A percentile compares a stretch with the other conserved stretches of the same genome.
These are phyloP conservation scores for Tipula lateralis DNA, from an alignment of 2,888 invertebrate species.

Conservation along the genomic window DNA sequence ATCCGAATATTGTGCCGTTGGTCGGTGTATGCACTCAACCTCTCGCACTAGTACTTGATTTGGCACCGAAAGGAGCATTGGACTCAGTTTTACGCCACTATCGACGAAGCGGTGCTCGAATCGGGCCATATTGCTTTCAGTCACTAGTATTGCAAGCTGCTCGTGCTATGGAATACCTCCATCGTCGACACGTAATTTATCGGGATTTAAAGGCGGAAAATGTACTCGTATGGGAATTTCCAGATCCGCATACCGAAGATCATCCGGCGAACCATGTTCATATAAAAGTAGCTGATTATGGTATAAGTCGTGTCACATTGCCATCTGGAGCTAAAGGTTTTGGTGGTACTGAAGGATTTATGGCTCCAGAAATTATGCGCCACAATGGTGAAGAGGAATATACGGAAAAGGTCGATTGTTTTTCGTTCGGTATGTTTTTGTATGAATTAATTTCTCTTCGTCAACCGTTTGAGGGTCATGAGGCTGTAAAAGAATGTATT, in stretches of 20 bases:
- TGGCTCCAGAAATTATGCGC: conserved; percentile 98
- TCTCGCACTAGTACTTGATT: conserved; percentile 77
- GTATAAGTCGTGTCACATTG: conserved; percentile 80
- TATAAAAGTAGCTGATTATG: conserved; percentile 96
- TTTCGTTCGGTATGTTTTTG: conserved; percentile 97
- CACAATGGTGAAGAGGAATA: conserved; percentile 99
- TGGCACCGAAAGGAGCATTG: conserved; percentile 90
- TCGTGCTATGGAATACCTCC: conserved; percentile 91
- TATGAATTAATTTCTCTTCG: conserved; percentile 91
- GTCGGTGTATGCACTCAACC: conserved; percentile 87
- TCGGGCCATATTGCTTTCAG: conserved; percentile 76
- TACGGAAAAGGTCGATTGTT: conserved; percentile 98
- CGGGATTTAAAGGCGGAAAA: conserved; percentile 81
- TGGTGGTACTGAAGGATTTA: conserved; percentile 98
- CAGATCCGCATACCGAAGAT: conserved; percentile 61
- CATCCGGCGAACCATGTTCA: conserved; percentile 67
- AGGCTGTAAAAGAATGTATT: conserved; percentile 94
- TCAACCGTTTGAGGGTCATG: conserved; percentile 93
- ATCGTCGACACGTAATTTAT: conserved; percentile 89
- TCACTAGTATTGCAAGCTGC: conserved; percentile 85
- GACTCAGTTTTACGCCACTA: conserved; percentile 80
- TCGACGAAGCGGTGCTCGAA: conserved; percentile 73
- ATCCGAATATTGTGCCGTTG: conserved; percentile 88
- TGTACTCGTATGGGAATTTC: conserved; percentile 96
- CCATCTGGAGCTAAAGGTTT: conserved; percentile 94